These are phyloP conservation scores for Smittia sp. DNA, from an alignment of 2,888 invertebrate genomes.

Conservation along the genomic window DNA sequence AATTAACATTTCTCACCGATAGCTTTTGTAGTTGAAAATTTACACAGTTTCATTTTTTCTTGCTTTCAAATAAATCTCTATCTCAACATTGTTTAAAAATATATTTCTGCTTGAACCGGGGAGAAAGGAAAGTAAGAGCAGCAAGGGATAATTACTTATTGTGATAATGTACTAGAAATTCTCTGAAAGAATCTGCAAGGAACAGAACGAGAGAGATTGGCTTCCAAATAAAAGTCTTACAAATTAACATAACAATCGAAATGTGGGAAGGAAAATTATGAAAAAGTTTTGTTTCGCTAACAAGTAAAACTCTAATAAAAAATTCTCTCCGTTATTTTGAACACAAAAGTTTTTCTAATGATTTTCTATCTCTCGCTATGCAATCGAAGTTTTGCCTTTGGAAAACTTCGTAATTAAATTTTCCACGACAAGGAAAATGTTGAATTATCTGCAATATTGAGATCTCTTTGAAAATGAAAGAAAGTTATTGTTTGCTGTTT, in stretches of 20 bases:
- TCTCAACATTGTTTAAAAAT: constrained; percentile 5
- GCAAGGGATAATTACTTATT: background rate
- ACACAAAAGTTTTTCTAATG: constrained; percentile 32
- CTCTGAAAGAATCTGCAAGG: background rate
- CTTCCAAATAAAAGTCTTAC: constrained; percentile 9
- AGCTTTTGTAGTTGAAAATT: background rate
- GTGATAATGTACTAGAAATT: background rate
- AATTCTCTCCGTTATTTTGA: constrained; percentile 7
- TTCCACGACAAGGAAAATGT: too few species aligned
- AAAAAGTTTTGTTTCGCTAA: background rate
- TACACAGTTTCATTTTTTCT: background rate
- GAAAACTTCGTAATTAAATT: background rate
- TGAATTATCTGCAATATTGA: constrained; percentile 2
- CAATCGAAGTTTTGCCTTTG: background rate
- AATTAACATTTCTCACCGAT: constrained; percentile 2
- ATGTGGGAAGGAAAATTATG: constrained; percentile 18
- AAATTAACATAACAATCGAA: constrained; percentile 39
- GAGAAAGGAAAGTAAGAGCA: background rate
- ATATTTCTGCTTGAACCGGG: background rate
- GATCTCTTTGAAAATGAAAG: background rate
- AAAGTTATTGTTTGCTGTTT: too few species aligned
- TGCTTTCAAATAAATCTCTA: background rate
- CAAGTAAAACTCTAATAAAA: background rate
- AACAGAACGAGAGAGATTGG: background rate
- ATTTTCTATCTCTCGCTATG: background rate